phyloP scores from a whole-genome alignment of 2,113 vertebrate genomes.

The Ailurus styani region DNA sequence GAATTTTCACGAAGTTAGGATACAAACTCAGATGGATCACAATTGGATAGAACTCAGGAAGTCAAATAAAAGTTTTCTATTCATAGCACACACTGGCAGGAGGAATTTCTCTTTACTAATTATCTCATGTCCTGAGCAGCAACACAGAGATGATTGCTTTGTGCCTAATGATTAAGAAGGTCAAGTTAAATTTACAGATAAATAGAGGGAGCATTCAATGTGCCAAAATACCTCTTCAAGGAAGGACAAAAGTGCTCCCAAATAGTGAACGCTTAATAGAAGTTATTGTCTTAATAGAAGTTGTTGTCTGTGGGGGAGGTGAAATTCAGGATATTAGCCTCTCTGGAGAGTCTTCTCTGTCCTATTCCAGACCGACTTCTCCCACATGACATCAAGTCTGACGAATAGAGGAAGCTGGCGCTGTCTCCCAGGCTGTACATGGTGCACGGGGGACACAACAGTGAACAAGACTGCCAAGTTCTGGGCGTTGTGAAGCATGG shows the following conservation, averaged over 20 bases:
- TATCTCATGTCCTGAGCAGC: conserved; percentile 37
- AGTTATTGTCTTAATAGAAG: not conserved
- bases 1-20: conserved; percentile 34
- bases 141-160: conserved; percentile 53
- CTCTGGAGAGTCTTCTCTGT: not conserved
- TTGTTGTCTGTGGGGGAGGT: not conserved
- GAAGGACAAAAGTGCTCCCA: not conserved
- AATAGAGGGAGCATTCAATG: not conserved
- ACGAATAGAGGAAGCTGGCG: not conserved
- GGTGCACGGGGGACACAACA: not conserved
- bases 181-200: conserved; percentile 48
- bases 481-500: not conserved
- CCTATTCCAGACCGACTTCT: not conserved
- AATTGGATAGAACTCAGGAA: conserved; percentile 46
- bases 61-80: conserved; percentile 55
- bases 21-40: conserved; percentile 35
- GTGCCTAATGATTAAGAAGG: conserved; percentile 52
- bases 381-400: not conserved
- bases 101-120: conserved; percentile 58
- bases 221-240: not conserved
- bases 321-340: not conserved
- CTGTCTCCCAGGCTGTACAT: not conserved
- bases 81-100: conserved; percentile 5
- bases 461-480: not conserved
- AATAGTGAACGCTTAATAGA: not conserved